Percentiles rank a stretch among this genome's conserved stretches.
These are phyloP conservation scores for Xyrauchen texanus DNA, from an alignment of 2,113 vertebrate species.

Conservation along the genomic window DNA sequence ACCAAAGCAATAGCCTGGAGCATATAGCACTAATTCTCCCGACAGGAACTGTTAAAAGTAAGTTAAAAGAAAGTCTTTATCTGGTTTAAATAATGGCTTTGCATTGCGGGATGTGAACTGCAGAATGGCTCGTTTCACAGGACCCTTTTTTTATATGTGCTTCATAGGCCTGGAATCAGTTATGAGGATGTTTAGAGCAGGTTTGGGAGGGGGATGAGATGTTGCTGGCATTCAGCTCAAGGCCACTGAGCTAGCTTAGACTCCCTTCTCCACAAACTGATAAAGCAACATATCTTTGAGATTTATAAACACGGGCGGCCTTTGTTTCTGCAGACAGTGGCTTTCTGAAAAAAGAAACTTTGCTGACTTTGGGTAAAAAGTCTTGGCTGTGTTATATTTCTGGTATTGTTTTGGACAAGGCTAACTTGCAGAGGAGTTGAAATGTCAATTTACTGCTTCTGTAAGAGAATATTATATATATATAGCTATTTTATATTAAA, in stretches of 20 bases:
- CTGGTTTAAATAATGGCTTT: slow-evolving; percentile 37
- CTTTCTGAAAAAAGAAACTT: neutral
- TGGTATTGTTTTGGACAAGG: neutral
- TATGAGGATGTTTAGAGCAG: slow-evolving; percentile 24
- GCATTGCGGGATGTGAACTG: slow-evolving; percentile 28
- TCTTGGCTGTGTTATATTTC: neutral
- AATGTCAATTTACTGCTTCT: neutral
- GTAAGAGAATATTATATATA: neutral
- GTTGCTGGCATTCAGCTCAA: slow-evolving; percentile 27
- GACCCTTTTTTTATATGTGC: neutral
- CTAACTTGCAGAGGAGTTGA: neutral
- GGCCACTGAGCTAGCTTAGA: neutral
- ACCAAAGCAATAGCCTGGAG: no score
- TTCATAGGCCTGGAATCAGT: slow-evolving; percentile 20
- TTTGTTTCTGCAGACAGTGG: slow-evolving; percentile 11
- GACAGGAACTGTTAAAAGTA: slow-evolving; percentile 43
- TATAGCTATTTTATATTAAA: no score
- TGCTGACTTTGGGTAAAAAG: neutral
- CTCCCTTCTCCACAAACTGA: slow-evolving; percentile 6
- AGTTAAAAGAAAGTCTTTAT: slow-evolving; percentile 30
- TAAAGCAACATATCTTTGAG: slow-evolving; percentile 27
- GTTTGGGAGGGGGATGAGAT: slow-evolving; percentile 1
- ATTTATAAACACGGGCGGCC: slow-evolving; percentile 9
- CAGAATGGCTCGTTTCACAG: slow-evolving; percentile 5
- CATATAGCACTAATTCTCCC: slow-evolving; percentile 25